Base-by-base conservation (phyloP, 2,888 invertebrate genomes). In the Odontocolon sp. region DNA sequence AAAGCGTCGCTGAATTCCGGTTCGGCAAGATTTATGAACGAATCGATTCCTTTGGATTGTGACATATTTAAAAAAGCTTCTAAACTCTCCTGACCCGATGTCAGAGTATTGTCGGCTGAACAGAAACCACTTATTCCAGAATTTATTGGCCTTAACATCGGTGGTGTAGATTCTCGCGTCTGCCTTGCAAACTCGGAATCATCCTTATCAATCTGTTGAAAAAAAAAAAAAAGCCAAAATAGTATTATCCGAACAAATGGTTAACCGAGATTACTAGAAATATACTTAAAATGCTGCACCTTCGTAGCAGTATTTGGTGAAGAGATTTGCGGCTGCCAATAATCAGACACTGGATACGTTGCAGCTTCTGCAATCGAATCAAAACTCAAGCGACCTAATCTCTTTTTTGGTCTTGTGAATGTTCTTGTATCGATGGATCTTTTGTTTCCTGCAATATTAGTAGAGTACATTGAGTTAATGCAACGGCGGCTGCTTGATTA, bases 331-430 rank as follows among this genome's bases (percentile, higher is more conserved):
- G 56, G 57, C 38, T 69, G 69, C 77, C 77, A 77, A 4, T 73
- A 68, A n/a, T 77, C 52, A 8, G 33, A 9, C 2, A 63, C 33
- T 3, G 14, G 57, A 3, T 83, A 56, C 14, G 82, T 73, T 33
- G 82, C 61, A 23, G 80, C 75, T 70, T 85, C 86, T 11, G 82
- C 79, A 56, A 88, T 82, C 28, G 84, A 85, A 64, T 94, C 94
- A 78, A 94, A 93, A 84, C 93, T 93, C 33, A 93, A 93, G 71
- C 94, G 91, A 31, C 89, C 91, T 8, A 90, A 88, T 68, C 93
- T 91, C 85, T 93, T 94, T 86, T 95, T 95, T 18, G 94, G 94
- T 82, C 93, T 92, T 61, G 94, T 94, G 88, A 93, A 95, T 6
- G 95, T 95, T 83, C 95, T 91, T 0, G 94, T 93, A 86, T 95